Evolutionary conservation across 2,888 invertebrate genomes (phyloP), one percentile per base, ranked within the genome.

Genomic region (Zygothrica quintamaculata): DNA sequence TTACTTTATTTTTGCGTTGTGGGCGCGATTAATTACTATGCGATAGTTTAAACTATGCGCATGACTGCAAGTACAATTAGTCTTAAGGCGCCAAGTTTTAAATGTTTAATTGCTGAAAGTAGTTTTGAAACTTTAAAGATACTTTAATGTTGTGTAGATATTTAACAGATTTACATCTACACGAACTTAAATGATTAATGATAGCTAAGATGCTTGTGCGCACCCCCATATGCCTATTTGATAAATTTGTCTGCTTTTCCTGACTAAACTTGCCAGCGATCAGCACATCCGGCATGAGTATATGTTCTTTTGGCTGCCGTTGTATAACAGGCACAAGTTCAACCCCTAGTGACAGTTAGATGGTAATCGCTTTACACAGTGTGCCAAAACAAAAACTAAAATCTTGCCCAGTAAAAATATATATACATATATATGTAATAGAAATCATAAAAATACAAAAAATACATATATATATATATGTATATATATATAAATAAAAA

Each of bases 211-310:
- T 39, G 44, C 46, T 65, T 44, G 44, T 16, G 51, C 51, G 61
- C 73, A 70, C 87, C 80, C 86, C 65, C 72, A 55, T 44, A 67
- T 18, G 16, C n/a, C 52, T 57, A 42, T 60, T 82, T 89, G 88
- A 89, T 87, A 89, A 89, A 89, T 88, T 89, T 89, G 88, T 87
- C 85, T 81, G 77, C 73, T 51, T 74, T 88, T 89, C 82, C 77
- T 81, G 77, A 36, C 42, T 47, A 34, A 31, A 43, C 53, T 52
- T 34, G 56, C 36, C 56, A 68, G 58, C 81, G 89, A 89, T 89
- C 89, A 82, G 82, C 88, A 79, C 81, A 88, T 89, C 89, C 89
- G 88, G 65, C 73, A 59, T 72, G 76, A 75, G 58, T 75, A 62
- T 76, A 58, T 73, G 75, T 69, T 53, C 77, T 66, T 47, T 26